A percentile compares a stretch with the other conserved stretches of the same genome.
phyloP scores from a whole-genome alignment of 2,113 vertebrate species.

The Cnemophilus loriae region DNA sequence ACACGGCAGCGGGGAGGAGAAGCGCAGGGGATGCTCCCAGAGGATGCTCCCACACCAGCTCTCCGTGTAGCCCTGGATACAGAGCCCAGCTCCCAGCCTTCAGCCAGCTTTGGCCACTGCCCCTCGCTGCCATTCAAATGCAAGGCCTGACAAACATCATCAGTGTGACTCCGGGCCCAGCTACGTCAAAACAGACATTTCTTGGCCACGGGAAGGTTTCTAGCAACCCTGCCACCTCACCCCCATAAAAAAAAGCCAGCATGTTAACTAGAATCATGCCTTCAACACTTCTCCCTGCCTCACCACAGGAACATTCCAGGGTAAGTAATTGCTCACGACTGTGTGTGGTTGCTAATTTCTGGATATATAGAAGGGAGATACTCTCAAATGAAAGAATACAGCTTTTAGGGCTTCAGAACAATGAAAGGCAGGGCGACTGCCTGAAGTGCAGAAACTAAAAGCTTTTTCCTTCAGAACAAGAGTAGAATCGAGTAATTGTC shows the following conservation, averaged over 20 bases:
- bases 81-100: background rate
- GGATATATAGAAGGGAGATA: background rate
- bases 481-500: conserved; percentile 65
- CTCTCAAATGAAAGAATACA: conserved; percentile 42
- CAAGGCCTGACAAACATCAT: background rate
- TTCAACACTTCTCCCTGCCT: conserved; percentile 1
- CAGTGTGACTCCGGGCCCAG: background rate
- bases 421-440: conserved; percentile 36
- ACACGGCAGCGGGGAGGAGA: accelerated
- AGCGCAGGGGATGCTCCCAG: background rate
- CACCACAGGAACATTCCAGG: background rate
- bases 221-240: background rate
- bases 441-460: conserved; percentile 69
- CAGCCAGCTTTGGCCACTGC: background rate
- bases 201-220: background rate
- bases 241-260: background rate
- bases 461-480: conserved; percentile 69
- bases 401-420: conserved; percentile 50
- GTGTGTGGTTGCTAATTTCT: conserved; percentile 2
- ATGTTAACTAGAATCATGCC: background rate
- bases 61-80: accelerated
- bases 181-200: background rate
- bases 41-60: background rate
- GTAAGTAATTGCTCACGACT: background rate
- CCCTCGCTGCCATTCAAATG: background rate